Base-by-base conservation (phyloP, 2,888 invertebrate genomes). In the Formica aserva region DNA sequence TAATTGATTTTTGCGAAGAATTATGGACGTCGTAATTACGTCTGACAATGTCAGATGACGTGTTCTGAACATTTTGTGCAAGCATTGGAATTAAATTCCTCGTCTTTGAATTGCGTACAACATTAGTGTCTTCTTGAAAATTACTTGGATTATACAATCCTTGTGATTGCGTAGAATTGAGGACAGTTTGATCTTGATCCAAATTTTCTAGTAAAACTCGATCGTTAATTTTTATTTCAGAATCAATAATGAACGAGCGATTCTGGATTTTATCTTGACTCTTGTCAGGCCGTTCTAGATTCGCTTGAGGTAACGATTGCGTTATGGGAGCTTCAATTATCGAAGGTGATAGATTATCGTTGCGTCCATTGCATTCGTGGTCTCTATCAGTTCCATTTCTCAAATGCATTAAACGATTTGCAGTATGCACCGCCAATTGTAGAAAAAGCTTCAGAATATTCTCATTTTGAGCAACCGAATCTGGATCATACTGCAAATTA, bases 401-500 rank as follows among this genome's bases (percentile, higher is more conserved):
- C 8, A 81, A 62, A 26, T 32, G 18, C 15, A 41, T 35, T 38
- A 81, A 74, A 22, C 35, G 57, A 38, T 62, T 76, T 1, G 75
- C 75, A 6, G 80, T 45, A 3, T 35, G 62, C 35, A 35, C 11
- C 18, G 80, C 80, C 41, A 81, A 15, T 62, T 74, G 62, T 38
- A 81, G 45, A 48, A 76, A 81, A 5, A 81, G 13, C n/a, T 81
- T 45, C 18, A 76, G 35, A 62, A 35, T 26, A 3, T n/a, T 48
- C 1, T 81, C 80, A 38, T 81, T 81, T 62, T 81, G 62, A 0
- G 3, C 45, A 35, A 81, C 2, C 11, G 80, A 11, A 62, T 74
- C 15, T 60, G 48, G 18, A 62, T 81, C 62, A 62, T 81, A 29
- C 26, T 18, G 75, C 9, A 22, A 41, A 13, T 62, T 48, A 22